Conservation (phyloP, 2,888 invertebrate species). For the Pyrrhia umbra region DNA sequence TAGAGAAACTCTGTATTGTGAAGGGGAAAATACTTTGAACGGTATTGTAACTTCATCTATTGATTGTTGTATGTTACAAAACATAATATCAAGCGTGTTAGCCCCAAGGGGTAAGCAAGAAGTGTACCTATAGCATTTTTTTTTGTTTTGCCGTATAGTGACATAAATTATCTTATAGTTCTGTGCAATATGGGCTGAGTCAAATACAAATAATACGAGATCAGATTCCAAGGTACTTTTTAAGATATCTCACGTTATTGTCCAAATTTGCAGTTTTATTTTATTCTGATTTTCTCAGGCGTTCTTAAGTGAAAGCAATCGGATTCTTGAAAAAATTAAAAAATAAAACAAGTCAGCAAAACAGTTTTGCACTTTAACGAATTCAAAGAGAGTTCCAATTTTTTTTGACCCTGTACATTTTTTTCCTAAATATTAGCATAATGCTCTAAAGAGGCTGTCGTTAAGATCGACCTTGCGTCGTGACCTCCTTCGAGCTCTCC, state of each 20-base stretch:
- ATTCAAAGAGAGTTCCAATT: background rate
- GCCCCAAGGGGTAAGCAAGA: no score
- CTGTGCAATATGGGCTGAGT: no score
- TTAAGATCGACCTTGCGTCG: constrained; percentile 42
- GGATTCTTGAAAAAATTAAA: background rate
- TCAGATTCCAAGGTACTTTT: no score
- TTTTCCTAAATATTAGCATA: constrained; percentile 39
- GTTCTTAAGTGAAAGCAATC: background rate
- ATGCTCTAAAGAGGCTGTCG: constrained; percentile 34
- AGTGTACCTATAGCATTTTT: no score
- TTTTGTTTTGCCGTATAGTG: background rate
- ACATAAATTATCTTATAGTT: no score
- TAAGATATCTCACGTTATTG: no score
- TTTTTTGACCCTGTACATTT: background rate
- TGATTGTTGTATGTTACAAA: background rate
- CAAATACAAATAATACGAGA: no score
- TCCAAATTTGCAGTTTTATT: background rate
- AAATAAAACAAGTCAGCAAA: background rate
- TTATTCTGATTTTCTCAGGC: background rate
- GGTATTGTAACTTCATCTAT: background rate
- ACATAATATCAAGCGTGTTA: no score
- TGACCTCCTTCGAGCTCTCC: constrained; percentile 28
- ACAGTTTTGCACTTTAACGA: background rate
- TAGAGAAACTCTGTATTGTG: background rate
- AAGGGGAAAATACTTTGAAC: background rate